Evolutionary conservation across 1,140 invertebrate genomes (phyloP).

Genomic region (Callitettix versicolor): DNA sequence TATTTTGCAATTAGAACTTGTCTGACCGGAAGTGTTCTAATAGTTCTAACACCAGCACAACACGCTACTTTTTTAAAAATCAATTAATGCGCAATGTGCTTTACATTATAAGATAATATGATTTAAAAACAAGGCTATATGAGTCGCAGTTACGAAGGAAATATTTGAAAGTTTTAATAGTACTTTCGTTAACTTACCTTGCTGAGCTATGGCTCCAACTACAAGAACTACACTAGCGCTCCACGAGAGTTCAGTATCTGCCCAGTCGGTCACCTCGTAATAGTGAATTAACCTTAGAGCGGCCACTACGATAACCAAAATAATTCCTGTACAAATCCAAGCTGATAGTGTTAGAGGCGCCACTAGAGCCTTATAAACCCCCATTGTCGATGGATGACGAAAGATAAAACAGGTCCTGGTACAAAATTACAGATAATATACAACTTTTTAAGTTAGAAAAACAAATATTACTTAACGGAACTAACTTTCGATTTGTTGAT

Average conservation of each 20-base stretch:
- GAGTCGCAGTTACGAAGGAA: no score
- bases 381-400: neutral
- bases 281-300: neutral
- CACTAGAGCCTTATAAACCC: conserved; percentile 8
- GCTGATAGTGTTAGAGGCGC: neutral
- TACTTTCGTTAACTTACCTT: conserved; percentile 6
- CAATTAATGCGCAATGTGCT: no score
- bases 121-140: no score
- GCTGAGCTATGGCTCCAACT: conserved; percentile 2
- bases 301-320: neutral
- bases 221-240: conserved; percentile 3
- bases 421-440: neutral
- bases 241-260: conserved; percentile 7
- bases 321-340: conserved; percentile 1
- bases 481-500: no score
- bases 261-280: neutral
- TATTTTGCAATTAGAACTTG: no score
- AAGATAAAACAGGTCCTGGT: conserved; percentile 8
- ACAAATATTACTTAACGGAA: no score
- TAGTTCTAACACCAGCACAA: no score
- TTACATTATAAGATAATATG: no score
- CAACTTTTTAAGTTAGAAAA: no score
- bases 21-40: no score
- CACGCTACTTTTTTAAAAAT: no score
- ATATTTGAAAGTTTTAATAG: no score